Evolutionary conservation across 2,888 invertebrate species (phyloP).

Genomic region (Philereme vetulata): DNA sequence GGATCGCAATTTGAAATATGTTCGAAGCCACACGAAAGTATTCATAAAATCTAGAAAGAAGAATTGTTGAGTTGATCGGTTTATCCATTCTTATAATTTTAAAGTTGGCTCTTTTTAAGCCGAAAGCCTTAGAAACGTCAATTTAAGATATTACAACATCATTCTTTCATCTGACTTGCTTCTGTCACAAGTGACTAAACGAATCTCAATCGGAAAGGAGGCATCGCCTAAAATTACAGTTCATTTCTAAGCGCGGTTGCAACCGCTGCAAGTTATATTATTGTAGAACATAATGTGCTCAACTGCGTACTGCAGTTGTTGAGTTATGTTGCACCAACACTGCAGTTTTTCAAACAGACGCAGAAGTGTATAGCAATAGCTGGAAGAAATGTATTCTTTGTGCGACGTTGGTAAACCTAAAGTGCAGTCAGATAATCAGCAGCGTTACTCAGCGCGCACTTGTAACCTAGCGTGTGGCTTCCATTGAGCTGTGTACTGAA

Average conservation of each 20-base stretch:
- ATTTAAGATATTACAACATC: constrained; percentile 3
- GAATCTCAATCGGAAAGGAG: constrained; percentile 9
- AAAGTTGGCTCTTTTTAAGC: constrained; percentile 4
- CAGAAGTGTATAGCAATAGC: neutral
- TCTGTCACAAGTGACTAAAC: constrained; percentile 5
- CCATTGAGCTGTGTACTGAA: neutral
- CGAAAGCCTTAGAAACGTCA: constrained; percentile 11
- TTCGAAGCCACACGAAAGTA: too few species aligned
- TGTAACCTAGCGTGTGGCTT: neutral
- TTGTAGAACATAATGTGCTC: constrained; percentile 10
- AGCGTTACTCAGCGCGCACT: neutral
- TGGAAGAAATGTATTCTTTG: neutral
- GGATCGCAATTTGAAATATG: too few species aligned
- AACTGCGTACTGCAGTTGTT: constrained; percentile 8
- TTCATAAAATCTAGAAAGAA: neutral
- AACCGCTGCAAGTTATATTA: constrained; percentile 15
- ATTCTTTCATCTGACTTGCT: constrained; percentile 1
- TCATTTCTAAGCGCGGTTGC: constrained; percentile 8
- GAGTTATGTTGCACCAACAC: constrained; percentile 4
- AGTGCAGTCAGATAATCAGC: neutral
- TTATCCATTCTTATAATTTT: neutral
- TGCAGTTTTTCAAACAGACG: constrained; percentile 9
- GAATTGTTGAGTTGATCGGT: neutral
- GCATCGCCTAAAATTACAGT: constrained; percentile 12
- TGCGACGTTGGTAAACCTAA: too few species aligned